Evolutionary conservation across 2,888 invertebrate species (phyloP), one percentile per base, ranked within the genome.

Genomic region (Drosophila pullipes): DNA sequence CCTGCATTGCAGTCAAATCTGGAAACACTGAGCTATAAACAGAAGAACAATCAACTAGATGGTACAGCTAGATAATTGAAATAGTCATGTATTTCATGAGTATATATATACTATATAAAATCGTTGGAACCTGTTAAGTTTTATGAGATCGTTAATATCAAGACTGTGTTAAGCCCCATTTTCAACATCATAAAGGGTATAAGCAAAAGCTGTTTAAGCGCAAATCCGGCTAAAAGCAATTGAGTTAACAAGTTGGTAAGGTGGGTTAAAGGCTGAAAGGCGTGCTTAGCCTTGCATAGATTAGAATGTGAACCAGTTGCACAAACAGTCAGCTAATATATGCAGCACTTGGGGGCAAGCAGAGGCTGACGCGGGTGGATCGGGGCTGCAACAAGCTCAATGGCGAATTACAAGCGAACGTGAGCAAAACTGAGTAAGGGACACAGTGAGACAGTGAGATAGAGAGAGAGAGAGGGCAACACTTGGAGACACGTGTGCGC

Each of bases 281-380:
- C 47, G 25, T 47, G 47, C 25, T 28, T 41, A 78, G 84, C 74
- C 64, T 90, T 82, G 85, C 82, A 89, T 85, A 90, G 84, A 85
- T 85, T 85, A 85, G 85, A 85, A 85, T 85, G 90, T 85, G 85
- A 77, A 78, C 72, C 67, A 80, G 65, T 79, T 80, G 79, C 81
- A 70, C 18, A 54, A 70, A 69, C 18, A 18, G 39, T n/a, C 39
- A 30, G 49, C 25, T 69, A 81, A 76, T 70, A 44, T 74, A 79
- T 78, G 78, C 82, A 57, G 49, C 47, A 47, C 47, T 47, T 9
- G 16, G 25, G 0, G 16, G 16, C 47, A 47, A 47, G 47, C 25
- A 4, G 25, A 4, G 25, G 9, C 25, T 16, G 47, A 25, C 9
- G 47, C 47, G 16, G 63, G 28, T 49, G 16, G 2, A 25, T 22